A percentile compares a stretch with the other conserved stretches of the same genome.
Evolutionary conservation across 2,888 invertebrate species (phyloP).

Genomic region (Napeogenes inachia): DNA sequence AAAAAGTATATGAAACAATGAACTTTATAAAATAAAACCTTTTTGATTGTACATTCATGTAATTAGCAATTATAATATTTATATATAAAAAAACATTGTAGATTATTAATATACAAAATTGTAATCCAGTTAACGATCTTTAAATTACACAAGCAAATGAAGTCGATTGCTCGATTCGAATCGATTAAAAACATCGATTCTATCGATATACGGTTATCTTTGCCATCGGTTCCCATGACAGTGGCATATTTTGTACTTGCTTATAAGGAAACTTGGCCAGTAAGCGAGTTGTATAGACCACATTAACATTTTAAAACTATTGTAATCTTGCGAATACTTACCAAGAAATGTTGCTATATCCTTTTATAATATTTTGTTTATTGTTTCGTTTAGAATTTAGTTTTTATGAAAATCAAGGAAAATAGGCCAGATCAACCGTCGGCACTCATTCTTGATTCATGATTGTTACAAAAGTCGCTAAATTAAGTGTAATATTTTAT

Average conservation of each 20-base stretch:
- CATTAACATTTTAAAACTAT: constrained; percentile 18
- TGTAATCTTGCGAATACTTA: constrained; percentile 15
- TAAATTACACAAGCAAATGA: constrained; percentile 4
- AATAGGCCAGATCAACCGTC: too few relatives aligned
- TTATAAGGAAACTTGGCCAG: constrained; percentile 17
- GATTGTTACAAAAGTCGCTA: too few relatives aligned
- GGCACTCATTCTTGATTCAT: too few relatives aligned
- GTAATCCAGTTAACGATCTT: neutral
- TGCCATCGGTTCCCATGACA: constrained; percentile 16
- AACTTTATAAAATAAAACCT: too few relatives aligned
- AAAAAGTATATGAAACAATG: too few relatives aligned
- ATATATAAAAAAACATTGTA: neutral
- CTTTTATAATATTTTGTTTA: neutral
- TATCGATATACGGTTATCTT: constrained; percentile 3
- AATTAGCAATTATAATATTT: too few relatives aligned
- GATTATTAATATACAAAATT: neutral
- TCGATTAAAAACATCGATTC: constrained; percentile 6
- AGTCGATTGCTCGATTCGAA: constrained; percentile 3
- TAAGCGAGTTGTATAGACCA: constrained; percentile 11
- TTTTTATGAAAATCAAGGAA: too few relatives aligned
- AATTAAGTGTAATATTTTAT: neutral
- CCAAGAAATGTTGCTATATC: neutral
- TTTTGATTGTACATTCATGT: too few relatives aligned
- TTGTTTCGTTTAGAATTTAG: too few relatives aligned
- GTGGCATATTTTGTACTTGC: constrained; percentile 20